phyloP scores from a whole-genome alignment of 2,113 vertebrate genomes.

The Pristiophorus japonicus region DNA sequence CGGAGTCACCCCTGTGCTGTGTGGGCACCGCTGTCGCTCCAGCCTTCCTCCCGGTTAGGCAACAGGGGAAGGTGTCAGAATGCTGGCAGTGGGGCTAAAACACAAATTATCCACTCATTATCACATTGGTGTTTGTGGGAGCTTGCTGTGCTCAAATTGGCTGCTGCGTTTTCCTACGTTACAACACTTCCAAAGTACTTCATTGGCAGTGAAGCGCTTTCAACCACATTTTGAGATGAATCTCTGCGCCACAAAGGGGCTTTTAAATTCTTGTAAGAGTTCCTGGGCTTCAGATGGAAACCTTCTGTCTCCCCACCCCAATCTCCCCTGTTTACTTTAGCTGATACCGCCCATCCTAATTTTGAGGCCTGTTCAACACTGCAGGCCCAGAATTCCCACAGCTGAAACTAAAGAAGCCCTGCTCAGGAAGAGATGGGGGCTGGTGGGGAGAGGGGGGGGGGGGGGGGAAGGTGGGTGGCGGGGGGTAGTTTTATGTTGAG shows the following conservation, averaged over 20 bases:
- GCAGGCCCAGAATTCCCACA: neutral
- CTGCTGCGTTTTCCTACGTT: neutral
- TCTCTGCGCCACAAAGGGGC: neutral
- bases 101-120: neutral
- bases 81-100: neutral
- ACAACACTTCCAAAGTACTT: neutral
- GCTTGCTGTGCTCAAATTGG: neutral
- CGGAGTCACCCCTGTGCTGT: neutral
- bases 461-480: too few relatives aligned
- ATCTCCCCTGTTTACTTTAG: too few relatives aligned
- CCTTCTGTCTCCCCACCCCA: too few relatives aligned
- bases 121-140: neutral
- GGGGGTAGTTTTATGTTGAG: too few relatives aligned
- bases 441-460: too few relatives aligned
- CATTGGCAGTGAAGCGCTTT: neutral
- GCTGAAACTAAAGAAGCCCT: neutral
- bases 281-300: neutral
- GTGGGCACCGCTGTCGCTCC: neutral
- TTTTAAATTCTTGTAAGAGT: neutral
- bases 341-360: neutral
- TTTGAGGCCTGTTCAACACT: neutral
- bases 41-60: neutral
- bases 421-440: too few relatives aligned
- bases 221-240: too few relatives aligned
- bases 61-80: neutral